A percentile compares a stretch with the other conserved stretches of the same genome.
Evolutionary conservation across 2,797 vertebrate genomes (phyloP).

Genomic region (Anolis apletophallus): DNA sequence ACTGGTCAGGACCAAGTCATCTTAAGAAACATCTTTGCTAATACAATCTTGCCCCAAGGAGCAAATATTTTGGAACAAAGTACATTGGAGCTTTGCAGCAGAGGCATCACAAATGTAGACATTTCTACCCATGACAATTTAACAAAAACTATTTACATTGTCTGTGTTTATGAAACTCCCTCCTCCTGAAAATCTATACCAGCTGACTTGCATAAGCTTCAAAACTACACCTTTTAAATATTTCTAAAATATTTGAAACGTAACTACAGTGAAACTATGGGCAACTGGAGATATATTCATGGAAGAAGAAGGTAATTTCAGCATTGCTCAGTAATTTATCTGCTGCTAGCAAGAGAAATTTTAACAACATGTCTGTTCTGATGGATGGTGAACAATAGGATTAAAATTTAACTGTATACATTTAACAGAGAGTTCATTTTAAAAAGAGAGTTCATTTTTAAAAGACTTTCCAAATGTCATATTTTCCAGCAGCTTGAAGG

Average conservation of each 20-base stretch:
- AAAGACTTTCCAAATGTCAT: not conserved
- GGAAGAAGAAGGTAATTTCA: not conserved
- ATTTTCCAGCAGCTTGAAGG: not conserved
- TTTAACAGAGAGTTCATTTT: not conserved
- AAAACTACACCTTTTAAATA: not conserved
- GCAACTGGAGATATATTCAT: not conserved
- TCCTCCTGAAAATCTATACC: not conserved
- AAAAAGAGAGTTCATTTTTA: not conserved
- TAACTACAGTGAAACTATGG: not conserved
- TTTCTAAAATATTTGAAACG: not conserved
- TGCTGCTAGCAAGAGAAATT: not conserved
- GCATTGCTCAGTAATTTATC: not conserved
- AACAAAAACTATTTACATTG: not conserved
- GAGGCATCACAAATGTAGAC: not conserved
- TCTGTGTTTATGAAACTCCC: not conserved
- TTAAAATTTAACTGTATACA: not conserved
- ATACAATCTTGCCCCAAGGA: not conserved
- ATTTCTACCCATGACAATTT: not conserved
- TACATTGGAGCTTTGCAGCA: not conserved
- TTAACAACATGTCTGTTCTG: not conserved
- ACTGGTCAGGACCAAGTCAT: not conserved
- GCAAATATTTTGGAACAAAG: not conserved
- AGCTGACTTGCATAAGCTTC: not conserved
- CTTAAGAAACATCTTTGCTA: not conserved
- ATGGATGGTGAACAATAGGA: not conserved